Conservation (phyloP, 1,140 invertebrate genomes). For the Drosophila mojavensis region DNA sequence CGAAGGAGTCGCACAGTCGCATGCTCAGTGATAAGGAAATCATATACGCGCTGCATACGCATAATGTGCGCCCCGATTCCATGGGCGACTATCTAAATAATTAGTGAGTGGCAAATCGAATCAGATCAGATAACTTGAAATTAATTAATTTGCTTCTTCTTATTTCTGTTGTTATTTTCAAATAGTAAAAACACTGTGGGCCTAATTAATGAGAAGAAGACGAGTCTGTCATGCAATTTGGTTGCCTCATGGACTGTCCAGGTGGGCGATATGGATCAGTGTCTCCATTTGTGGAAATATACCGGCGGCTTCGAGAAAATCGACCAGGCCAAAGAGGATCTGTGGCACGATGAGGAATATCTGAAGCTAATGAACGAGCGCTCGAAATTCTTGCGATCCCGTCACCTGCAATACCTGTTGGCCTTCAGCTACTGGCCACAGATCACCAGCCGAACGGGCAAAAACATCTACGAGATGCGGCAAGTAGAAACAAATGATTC, state of each 20-base stretch:
- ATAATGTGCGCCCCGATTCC: slow-evolving; percentile 95
- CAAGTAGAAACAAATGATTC: slow-evolving; percentile 21
- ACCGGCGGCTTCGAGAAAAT: slow-evolving; percentile 95
- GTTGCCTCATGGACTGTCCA: slow-evolving; percentile 95
- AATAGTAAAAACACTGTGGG: slow-evolving; percentile 92
- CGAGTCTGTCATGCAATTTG: slow-evolving; percentile 89
- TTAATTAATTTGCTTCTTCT: not conserved
- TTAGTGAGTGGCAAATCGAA: slow-evolving; percentile 89
- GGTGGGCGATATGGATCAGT: slow-evolving; percentile 99
- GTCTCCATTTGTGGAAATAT: slow-evolving; percentile 97
- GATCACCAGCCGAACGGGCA: slow-evolving; percentile 89
- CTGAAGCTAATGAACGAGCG: slow-evolving; percentile 91
- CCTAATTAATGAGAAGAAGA: slow-evolving; percentile 90
- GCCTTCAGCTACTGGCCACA: slow-evolving; percentile 95
- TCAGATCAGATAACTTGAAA: slow-evolving; percentile 1
- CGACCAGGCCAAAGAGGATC: slow-evolving; percentile 90
- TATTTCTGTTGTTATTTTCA: slow-evolving; percentile 44
- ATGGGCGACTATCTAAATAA: slow-evolving; percentile 94
- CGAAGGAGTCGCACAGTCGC: slow-evolving; percentile 97
- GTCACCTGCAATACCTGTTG: slow-evolving; percentile 96
- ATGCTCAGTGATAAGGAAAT: slow-evolving; percentile 97
- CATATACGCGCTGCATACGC: slow-evolving; percentile 96
- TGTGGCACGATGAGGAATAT: slow-evolving; percentile 91
- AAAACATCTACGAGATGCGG: slow-evolving; percentile 97
- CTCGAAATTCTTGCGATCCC: slow-evolving; percentile 92